Percentiles rank a stretch among this genome's conserved stretches.
Evolutionary conservation across 2,888 invertebrate genomes (phyloP).

Genomic region (Diloba caeruleocephala): DNA sequence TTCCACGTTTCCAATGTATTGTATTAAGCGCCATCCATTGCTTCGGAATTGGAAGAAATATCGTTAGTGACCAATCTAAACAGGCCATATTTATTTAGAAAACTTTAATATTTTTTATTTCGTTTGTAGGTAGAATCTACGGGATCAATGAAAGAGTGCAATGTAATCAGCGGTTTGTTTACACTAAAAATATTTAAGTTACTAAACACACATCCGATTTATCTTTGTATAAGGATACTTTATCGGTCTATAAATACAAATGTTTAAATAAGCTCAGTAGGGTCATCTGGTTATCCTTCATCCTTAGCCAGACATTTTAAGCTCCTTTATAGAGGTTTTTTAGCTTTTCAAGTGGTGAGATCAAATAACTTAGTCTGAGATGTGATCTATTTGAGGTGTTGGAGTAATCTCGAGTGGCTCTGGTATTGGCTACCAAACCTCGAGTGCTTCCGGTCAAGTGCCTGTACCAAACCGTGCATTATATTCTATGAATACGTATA

Average conservation of each 20-base stretch:
- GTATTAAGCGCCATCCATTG: constrained; percentile 28
- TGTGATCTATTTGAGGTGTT: constrained; percentile 84
- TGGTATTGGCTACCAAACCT: constrained; percentile 62
- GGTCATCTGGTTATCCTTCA: constrained; percentile 42
- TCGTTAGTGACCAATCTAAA: too few relatives aligned
- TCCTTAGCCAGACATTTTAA: constrained; percentile 37
- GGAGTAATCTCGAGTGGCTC: constrained; percentile 78
- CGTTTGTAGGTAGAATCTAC: background rate
- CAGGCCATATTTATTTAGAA: too few relatives aligned
- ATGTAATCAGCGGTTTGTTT: background rate
- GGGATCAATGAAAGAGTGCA: background rate
- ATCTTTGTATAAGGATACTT: constrained; percentile 27
- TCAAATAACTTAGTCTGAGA: constrained; percentile 74
- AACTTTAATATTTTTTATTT: too few relatives aligned
- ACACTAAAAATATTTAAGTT: constrained; percentile 14
- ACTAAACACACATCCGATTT: constrained; percentile 9
- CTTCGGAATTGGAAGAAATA: constrained; percentile 9
- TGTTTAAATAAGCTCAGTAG: constrained; percentile 33
- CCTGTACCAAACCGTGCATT: constrained; percentile 19
- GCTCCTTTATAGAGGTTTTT: constrained; percentile 51
- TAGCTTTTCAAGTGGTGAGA: constrained; percentile 76
- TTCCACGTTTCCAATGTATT: constrained; percentile 30
- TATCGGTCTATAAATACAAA: constrained; percentile 32
- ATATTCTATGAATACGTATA: constrained; percentile 42
- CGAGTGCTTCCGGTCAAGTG: constrained; percentile 78